phyloP scores from a whole-genome alignment of 1,140 invertebrate species.

The Hylaeus anthracinus region DNA sequence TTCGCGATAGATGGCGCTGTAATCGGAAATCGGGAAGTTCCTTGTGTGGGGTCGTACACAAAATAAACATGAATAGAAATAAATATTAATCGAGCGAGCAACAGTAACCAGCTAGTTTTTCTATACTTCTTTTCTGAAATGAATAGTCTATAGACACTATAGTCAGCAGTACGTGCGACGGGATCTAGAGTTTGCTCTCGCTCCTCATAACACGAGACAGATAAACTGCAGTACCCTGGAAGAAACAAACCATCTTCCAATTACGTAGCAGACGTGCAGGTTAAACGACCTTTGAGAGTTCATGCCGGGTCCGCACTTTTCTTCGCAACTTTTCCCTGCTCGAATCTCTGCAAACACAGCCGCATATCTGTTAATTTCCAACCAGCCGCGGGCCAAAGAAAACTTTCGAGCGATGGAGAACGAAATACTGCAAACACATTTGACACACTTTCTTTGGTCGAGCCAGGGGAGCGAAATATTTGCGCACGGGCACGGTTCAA shows the following conservation, averaged over 20 bases:
- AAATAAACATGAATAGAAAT: too few relatives aligned
- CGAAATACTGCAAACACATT: constrained; percentile 37
- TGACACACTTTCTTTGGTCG: constrained; percentile 13
- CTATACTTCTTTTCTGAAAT: too few relatives aligned
- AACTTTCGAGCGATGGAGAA: constrained; percentile 33
- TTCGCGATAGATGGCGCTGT: too few relatives aligned
- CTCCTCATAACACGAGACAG: neutral
- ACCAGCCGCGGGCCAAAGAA: constrained; percentile 21
- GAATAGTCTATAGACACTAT: neutral
- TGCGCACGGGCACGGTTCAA: neutral
- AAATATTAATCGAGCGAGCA: too few relatives aligned
- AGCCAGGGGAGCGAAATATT: neutral
- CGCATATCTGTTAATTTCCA: constrained; percentile 43
- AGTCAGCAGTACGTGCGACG: too few relatives aligned
- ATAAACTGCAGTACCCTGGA: neutral
- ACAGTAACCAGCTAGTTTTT: too few relatives aligned
- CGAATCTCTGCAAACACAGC: constrained; percentile 32
- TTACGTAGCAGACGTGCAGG: neutral
- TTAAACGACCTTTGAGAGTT: constrained; percentile 14
- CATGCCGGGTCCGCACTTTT: neutral
- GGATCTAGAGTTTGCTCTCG: too few relatives aligned
- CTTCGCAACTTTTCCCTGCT: constrained; percentile 8
- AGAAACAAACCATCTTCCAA: neutral
- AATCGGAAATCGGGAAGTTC: too few relatives aligned
- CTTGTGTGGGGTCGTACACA: too few relatives aligned